phyloP scores from a whole-genome alignment of 2,113 vertebrate genomes.

The Sapajus apella region DNA sequence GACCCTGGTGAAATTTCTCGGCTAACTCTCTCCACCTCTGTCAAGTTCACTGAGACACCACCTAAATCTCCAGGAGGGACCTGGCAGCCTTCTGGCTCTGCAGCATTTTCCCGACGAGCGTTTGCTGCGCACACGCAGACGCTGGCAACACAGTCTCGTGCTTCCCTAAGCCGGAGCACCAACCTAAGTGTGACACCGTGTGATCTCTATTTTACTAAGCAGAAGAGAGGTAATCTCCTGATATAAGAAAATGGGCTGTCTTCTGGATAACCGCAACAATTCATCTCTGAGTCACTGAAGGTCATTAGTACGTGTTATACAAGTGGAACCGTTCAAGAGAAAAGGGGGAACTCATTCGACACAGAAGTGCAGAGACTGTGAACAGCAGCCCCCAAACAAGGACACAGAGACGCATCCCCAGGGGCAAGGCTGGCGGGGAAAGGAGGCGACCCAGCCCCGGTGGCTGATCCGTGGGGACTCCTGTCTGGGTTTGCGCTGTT shows the following conservation, averaged over 20 bases:
- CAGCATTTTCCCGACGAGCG: rapidly evolving
- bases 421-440: neutral
- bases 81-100: neutral
- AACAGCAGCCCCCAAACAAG: neutral
- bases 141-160: neutral
- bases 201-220: neutral
- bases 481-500: neutral
- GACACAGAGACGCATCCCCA: neutral
- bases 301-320: neutral
- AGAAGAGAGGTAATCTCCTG: neutral
- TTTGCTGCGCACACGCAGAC: rapidly evolving
- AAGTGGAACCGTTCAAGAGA: neutral
- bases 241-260: neutral
- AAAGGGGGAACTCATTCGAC: neutral
- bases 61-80: neutral
- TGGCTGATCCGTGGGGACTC: neutral
- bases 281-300: neutral
- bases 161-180: neutral
- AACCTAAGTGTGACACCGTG: rapidly evolving
- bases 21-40: neutral
- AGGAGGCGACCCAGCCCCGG: neutral
- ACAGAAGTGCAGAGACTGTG: neutral
- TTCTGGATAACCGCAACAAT: neutral
- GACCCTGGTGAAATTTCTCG: neutral
- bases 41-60: neutral